Conservation (phyloP, 2,888 invertebrate species). For the Dermolepida albohirtum region DNA sequence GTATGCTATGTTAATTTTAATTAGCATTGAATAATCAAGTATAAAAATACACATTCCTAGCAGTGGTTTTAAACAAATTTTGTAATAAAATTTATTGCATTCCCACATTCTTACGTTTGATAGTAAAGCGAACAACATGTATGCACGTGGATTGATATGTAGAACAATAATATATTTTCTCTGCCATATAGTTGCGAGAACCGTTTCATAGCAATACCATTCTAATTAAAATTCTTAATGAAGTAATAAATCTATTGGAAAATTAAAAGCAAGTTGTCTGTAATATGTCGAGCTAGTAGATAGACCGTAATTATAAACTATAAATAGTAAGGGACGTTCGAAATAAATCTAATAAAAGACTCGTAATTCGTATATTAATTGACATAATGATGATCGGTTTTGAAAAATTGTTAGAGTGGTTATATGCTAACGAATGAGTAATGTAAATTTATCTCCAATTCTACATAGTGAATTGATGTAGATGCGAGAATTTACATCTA, state of each 20-base stretch:
- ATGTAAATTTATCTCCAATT: too few species aligned
- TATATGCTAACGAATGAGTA: too few species aligned
- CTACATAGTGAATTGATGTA: too few species aligned
- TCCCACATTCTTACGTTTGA: too few species aligned
- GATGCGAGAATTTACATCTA: too few species aligned
- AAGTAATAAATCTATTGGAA: slow-evolving; percentile 22
- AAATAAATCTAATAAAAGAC: slow-evolving; percentile 4
- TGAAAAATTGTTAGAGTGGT: not conserved
- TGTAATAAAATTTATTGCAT: too few species aligned
- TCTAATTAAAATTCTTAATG: slow-evolving; percentile 16
- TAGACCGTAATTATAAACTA: slow-evolving; percentile 16
- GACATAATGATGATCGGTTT: slow-evolving; percentile 5
- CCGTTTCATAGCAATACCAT: slow-evolving; percentile 1
- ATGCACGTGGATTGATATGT: not conserved
- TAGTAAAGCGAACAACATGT: too few species aligned
- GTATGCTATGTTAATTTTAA: too few species aligned
- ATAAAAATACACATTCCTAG: too few species aligned
- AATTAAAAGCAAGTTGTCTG: slow-evolving; percentile 4
- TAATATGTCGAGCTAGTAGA: not conserved
- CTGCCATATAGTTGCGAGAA: not conserved
- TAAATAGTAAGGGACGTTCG: slow-evolving; percentile 10
- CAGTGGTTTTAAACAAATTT: too few species aligned
- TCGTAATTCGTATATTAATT: not conserved
- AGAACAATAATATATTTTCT: slow-evolving; percentile 3
- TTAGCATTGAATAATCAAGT: too few species aligned